These are phyloP conservation scores for Scytalopus superciliaris DNA, from an alignment of 2,113 vertebrate genomes.

Conservation along the genomic window DNA sequence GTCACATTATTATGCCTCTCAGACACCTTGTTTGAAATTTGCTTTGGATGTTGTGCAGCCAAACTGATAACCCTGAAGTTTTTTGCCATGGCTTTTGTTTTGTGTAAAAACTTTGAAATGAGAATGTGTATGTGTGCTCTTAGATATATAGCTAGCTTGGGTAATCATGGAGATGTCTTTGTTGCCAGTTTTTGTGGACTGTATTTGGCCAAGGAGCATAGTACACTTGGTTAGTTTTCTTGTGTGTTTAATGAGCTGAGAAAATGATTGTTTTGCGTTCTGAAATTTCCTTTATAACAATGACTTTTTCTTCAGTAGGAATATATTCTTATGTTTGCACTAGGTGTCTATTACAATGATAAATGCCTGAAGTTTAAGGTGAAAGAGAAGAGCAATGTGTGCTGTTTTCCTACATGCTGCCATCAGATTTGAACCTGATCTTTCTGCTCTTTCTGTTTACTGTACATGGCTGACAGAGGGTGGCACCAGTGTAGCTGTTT, in stretches of 20 bases:
- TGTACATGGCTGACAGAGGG: neutral
- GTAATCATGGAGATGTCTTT: neutral
- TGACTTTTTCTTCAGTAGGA: neutral
- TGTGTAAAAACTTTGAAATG: neutral
- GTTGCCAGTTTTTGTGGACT: neutral
- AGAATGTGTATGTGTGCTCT: neutral
- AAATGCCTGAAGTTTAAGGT: neutral
- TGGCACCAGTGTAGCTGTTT: neutral
- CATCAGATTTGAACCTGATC: neutral
- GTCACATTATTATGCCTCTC: neutral
- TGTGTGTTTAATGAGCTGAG: neutral
- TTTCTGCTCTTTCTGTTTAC: neutral
- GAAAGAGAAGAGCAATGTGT: neutral
- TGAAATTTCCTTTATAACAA: neutral
- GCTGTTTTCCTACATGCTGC: neutral
- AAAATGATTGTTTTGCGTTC: neutral
- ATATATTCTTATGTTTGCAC: neutral
- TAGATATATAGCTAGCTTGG: neutral
- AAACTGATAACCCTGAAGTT: slow-evolving; percentile 8
- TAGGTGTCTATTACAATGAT: neutral
- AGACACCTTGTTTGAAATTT: slow-evolving; percentile 1
- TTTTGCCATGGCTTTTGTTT: neutral
- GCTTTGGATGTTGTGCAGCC: slow-evolving; percentile 10
- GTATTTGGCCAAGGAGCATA: neutral
- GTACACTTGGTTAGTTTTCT: neutral